Percentiles rank a stretch among this genome's conserved stretches.
Conservation (phyloP, 2,797 vertebrate genomes). For the Melanogrammus aeglefinus region DNA sequence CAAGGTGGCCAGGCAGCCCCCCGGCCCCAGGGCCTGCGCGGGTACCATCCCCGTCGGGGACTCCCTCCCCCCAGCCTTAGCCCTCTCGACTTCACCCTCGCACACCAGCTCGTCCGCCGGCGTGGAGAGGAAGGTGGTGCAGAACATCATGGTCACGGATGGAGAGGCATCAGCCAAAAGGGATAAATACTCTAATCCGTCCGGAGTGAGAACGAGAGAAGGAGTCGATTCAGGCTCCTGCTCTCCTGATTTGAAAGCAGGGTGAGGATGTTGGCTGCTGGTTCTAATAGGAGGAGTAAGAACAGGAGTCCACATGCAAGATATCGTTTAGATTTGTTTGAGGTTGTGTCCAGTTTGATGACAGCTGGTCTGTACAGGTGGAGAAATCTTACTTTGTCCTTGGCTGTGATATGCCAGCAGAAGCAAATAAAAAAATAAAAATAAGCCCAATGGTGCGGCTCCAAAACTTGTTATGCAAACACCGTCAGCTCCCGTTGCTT, state of each 20-base stretch:
- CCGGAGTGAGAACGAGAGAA: no score
- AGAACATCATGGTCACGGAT: conserved; percentile 74
- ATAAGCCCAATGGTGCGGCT: no score
- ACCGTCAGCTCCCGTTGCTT: neutral
- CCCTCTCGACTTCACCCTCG: conserved; percentile 28
- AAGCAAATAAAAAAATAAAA: neutral
- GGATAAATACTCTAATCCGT: neutral
- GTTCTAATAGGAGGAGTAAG: neutral
- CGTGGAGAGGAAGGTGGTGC: conserved; percentile 77
- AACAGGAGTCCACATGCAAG: neutral
- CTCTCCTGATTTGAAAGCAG: neutral
- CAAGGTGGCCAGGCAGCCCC: conserved; percentile 74
- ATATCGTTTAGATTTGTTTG: neutral
- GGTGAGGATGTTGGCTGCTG: neutral
- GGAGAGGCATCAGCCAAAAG: conserved; percentile 56
- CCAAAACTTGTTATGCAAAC: neutral
- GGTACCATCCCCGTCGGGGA: conserved; percentile 15
- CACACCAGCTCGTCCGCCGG: conserved; percentile 66
- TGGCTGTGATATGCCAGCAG: no score
- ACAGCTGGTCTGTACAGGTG: no score
- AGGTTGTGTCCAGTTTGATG: neutral
- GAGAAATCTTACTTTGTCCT: neutral
- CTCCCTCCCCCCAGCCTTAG: neutral
- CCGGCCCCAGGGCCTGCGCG: conserved; percentile 30
- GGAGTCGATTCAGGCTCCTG: no score